Percentiles rank a stretch among this genome's conserved stretches.
phyloP scores from a whole-genome alignment of 2,113 vertebrate genomes.

The Corvus cornix region DNA sequence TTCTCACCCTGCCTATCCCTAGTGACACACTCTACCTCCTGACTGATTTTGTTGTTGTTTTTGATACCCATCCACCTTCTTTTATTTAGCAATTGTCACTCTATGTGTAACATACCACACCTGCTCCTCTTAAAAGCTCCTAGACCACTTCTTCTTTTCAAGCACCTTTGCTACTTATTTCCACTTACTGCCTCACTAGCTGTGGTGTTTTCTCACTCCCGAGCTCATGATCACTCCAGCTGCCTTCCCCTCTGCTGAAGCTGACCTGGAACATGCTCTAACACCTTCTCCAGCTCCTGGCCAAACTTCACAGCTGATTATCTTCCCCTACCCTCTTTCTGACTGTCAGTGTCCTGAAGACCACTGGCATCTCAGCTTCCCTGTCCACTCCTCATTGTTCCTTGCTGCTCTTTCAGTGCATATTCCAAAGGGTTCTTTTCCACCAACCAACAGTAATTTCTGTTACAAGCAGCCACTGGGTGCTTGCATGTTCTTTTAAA shows the following conservation, averaged over 20 bases:
- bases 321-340: not conserved
- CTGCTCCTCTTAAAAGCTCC: not conserved
- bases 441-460: not conserved
- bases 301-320: not conserved
- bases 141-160: not conserved
- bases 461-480: not conserved
- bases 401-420: not conserved
- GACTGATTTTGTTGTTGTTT: not conserved
- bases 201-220: not conserved
- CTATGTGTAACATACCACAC: not conserved
- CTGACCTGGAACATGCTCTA: accelerated
- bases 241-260: not conserved
- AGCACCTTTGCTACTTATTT: not conserved
- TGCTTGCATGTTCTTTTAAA: not conserved
- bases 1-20: not conserved
- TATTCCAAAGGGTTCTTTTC: not conserved
- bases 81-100: not conserved
- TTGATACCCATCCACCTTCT: not conserved
- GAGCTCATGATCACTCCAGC: not conserved
- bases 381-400: not conserved
- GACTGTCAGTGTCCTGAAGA: not conserved
- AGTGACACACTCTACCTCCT: not conserved
- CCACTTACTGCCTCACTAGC: not conserved
- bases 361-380: not conserved
- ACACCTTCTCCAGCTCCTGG: not conserved